A percentile compares a stretch with the other conserved stretches of the same genome.
Conservation (phyloP, 2,113 vertebrate species). For the Lophius piscatorius region DNA sequence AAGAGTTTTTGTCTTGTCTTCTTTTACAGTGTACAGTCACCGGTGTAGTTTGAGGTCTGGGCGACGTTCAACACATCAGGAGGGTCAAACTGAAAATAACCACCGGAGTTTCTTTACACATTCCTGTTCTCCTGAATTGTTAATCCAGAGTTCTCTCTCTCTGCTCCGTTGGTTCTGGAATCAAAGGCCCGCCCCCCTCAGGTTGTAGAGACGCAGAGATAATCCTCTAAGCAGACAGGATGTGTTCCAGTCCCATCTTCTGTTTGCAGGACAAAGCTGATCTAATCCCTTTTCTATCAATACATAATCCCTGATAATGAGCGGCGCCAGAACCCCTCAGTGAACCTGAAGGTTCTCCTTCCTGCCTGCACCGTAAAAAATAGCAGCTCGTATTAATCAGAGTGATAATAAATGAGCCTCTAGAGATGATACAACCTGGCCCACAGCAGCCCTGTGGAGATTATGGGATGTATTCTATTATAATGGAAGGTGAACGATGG, state of each 20-base stretch:
- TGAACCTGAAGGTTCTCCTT: constrained; percentile 74
- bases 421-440: constrained; percentile 72
- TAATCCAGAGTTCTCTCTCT: constrained; percentile 49
- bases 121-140: constrained; percentile 46
- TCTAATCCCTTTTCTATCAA: constrained; percentile 74
- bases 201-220: constrained; percentile 53
- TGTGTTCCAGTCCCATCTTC: constrained; percentile 31
- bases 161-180: constrained; percentile 60
- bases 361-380: constrained; percentile 81
- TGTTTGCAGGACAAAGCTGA: constrained; percentile 62
- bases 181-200: constrained; percentile 55
- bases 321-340: constrained; percentile 69
- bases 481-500: no score
- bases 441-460: constrained; percentile 22
- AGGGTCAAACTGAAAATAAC: no score
- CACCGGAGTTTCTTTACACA: constrained; percentile 36
- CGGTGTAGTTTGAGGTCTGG: no score
- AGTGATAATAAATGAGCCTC: constrained; percentile 80
- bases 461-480: no score
- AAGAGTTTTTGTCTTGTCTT: no score
- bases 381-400: constrained; percentile 74
- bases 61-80: no score
- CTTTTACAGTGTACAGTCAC: no score
- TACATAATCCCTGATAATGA: constrained; percentile 78
- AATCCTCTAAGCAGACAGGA: constrained; percentile 35